These are phyloP conservation scores for Hypomecis punctinalis DNA, from an alignment of 2,888 invertebrate genomes.

Conservation along the genomic window DNA sequence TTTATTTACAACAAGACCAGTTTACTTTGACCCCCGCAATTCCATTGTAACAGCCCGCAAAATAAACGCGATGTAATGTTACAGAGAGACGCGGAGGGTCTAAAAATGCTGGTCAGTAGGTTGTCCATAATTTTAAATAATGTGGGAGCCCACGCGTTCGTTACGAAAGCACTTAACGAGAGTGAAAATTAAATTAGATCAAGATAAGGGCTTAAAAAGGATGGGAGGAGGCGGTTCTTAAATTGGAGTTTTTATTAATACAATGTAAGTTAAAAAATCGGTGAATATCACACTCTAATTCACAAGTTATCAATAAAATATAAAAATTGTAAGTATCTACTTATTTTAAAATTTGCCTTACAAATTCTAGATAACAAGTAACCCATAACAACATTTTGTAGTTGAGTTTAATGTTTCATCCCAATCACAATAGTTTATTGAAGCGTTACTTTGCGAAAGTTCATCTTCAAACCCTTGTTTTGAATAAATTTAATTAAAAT, in stretches of 20 bases:
- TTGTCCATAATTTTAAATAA: conserved; percentile 70
- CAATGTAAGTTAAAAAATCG: not conserved
- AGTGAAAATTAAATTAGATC: conserved; percentile 59
- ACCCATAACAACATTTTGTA: too few relatives aligned
- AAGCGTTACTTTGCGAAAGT: too few relatives aligned
- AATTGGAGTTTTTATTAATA: conserved; percentile 22
- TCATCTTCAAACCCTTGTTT: too few relatives aligned
- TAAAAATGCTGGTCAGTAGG: conserved; percentile 53
- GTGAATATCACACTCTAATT: too few relatives aligned
- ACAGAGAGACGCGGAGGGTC: conserved; percentile 43
- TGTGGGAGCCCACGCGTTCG: conserved; percentile 65
- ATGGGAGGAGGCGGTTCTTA: conserved; percentile 32
- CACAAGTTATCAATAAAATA: not conserved
- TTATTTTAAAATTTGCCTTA: too few relatives aligned
- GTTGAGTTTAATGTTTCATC: too few relatives aligned
- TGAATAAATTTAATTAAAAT: too few relatives aligned
- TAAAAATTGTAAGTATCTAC: too few relatives aligned
- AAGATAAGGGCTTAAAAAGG: conserved; percentile 51
- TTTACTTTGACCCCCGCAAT: conserved; percentile 55
- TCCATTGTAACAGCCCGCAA: conserved; percentile 46
- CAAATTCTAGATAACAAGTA: too few relatives aligned
- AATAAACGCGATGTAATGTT: conserved; percentile 36
- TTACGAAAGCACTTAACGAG: conserved; percentile 59
- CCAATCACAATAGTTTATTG: too few relatives aligned
- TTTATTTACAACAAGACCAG: conserved; percentile 61